Percentiles rank a stretch among this genome's conserved stretches.
These are phyloP conservation scores for Arremon brunneinucha DNA, from an alignment of 2,797 vertebrate genomes.

Conservation along the genomic window DNA sequence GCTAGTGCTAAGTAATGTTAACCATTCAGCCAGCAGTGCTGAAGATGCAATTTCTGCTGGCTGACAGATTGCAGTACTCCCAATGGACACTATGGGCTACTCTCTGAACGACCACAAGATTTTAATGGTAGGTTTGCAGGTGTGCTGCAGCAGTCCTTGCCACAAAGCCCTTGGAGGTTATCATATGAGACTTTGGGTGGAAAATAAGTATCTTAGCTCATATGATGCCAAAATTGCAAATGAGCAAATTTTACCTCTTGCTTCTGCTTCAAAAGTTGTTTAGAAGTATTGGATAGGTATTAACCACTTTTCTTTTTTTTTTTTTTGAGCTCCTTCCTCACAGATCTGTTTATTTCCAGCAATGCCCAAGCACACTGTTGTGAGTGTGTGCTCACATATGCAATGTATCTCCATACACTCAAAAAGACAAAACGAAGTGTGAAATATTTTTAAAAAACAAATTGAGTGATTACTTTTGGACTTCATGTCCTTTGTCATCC, in stretches of 20 bases:
- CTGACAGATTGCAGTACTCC: background rate
- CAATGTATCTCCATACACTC: background rate
- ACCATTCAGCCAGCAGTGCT: background rate
- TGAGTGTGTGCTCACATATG: background rate
- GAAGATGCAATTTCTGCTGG: background rate
- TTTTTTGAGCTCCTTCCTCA: background rate
- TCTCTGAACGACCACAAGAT: background rate
- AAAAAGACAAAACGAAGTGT: background rate
- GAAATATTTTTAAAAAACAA: background rate
- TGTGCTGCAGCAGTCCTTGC: background rate
- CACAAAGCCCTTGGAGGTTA: background rate
- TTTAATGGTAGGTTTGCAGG: background rate
- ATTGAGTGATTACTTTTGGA: background rate
- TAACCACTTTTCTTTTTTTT: background rate
- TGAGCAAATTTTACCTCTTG: background rate
- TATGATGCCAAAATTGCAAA: background rate
- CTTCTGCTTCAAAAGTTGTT: background rate
- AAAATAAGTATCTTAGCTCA: background rate
- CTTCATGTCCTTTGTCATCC: background rate
- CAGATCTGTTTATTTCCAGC: background rate
- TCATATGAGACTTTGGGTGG: background rate
- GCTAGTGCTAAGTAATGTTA: background rate
- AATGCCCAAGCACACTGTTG: background rate
- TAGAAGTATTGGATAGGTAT: background rate
- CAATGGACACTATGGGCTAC: fast-evolving